phyloP scores from a whole-genome alignment of 2,113 vertebrate species.

The Euleptes europaea region DNA sequence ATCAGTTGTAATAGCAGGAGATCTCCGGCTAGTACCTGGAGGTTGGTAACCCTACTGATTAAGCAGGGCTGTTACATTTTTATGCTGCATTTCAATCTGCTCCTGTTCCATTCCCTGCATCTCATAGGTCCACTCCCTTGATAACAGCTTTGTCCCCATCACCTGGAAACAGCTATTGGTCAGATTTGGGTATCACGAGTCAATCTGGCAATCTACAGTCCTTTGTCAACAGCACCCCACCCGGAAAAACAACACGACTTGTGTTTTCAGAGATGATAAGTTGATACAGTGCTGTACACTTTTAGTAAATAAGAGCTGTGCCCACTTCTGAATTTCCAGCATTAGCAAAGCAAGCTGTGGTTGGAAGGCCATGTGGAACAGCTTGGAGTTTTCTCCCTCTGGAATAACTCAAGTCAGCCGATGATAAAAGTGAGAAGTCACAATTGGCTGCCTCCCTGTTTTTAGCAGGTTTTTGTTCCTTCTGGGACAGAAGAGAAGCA shows the following conservation, averaged over 20 bases:
- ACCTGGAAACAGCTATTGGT: too few species aligned
- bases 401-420: background rate
- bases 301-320: constrained; percentile 24
- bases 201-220: background rate
- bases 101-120: too few species aligned
- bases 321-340: background rate
- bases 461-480: background rate
- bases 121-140: too few species aligned
- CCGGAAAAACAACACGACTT: fast-evolving
- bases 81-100: too few species aligned
- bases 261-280: constrained; percentile 19
- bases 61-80: too few species aligned
- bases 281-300: background rate
- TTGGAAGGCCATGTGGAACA: constrained; percentile 30
- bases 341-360: background rate
- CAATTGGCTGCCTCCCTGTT: background rate
- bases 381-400: background rate
- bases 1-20: too few species aligned
- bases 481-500: background rate
- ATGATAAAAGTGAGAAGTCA: background rate
- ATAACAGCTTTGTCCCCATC: too few species aligned
- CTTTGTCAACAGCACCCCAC: background rate
- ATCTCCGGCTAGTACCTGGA: too few species aligned
- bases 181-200: background rate
- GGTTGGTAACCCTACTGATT: too few species aligned